These are phyloP conservation scores for Ctenopoma multispine DNA, from an alignment of 2,797 vertebrate genomes.

Conservation along the genomic window DNA sequence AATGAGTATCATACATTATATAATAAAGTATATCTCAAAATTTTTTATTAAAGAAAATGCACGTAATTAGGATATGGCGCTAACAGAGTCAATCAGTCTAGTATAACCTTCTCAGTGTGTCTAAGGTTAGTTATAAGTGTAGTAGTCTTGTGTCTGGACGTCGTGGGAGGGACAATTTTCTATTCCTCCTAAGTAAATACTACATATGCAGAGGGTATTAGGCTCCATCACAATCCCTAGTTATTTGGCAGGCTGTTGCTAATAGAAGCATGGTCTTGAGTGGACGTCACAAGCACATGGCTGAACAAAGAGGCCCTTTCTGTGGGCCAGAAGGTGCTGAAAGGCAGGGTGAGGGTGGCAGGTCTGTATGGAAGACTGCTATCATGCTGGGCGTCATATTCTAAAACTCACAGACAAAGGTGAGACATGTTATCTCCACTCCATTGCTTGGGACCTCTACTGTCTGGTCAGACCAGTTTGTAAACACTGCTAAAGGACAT, in stretches of 20 bases:
- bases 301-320: slow-evolving; percentile 85
- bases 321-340: slow-evolving; percentile 86
- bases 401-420: slow-evolving; percentile 70
- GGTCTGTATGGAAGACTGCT: slow-evolving; percentile 71
- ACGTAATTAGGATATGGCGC: background rate
- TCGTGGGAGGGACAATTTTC: slow-evolving; percentile 72
- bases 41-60: background rate
- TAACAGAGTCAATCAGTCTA: slow-evolving; percentile 49
- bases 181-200: slow-evolving; percentile 82
- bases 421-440: slow-evolving; percentile 54
- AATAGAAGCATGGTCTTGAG: slow-evolving; percentile 78
- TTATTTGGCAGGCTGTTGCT: slow-evolving; percentile 81
- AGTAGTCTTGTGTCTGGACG: slow-evolving; percentile 74
- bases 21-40: too few species aligned
- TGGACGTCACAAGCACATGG: slow-evolving; percentile 74
- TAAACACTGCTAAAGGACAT: slow-evolving; percentile 10
- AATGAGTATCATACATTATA: too few species aligned
- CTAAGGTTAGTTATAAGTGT: slow-evolving; percentile 65
- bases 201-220: slow-evolving; percentile 80
- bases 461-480: slow-evolving; percentile 16
- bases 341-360: slow-evolving; percentile 84
- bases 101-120: slow-evolving; percentile 61
- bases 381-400: slow-evolving; percentile 74
- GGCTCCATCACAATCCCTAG: slow-evolving; percentile 82
- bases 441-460: slow-evolving; percentile 14